A percentile compares a stretch with the other conserved stretches of the same genome.
phyloP scores from a whole-genome alignment of 2,797 vertebrate genomes.

The Caiman crocodilus region DNA sequence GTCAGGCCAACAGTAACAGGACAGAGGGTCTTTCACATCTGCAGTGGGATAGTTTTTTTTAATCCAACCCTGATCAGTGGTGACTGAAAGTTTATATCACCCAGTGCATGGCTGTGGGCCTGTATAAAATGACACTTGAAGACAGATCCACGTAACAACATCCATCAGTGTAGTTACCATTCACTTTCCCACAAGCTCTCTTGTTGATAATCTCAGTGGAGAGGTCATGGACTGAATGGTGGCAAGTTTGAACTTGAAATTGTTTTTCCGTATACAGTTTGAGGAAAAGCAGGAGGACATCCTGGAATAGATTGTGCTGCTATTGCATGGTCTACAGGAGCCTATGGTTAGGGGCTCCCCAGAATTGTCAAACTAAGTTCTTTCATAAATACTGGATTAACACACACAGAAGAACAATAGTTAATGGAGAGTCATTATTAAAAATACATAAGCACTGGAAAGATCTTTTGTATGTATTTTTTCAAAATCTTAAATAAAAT shows the following conservation, averaged over 20 bases:
- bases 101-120: neutral
- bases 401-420: neutral
- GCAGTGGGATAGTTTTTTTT: neutral
- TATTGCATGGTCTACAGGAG: neutral
- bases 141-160: no score
- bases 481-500: neutral
- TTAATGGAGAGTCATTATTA: neutral
- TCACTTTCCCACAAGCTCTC: neutral
- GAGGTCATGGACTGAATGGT: neutral
- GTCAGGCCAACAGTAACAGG: neutral
- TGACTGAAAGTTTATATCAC: neutral
- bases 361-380: neutral
- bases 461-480: neutral
- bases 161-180: no score
- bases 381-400: neutral
- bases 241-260: neutral
- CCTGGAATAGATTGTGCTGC: fast-evolving
- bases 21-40: neutral
- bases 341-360: neutral
- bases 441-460: neutral
- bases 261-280: neutral
- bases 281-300: neutral
- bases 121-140: neutral
- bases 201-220: neutral
- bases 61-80: neutral